phyloP scores from a whole-genome alignment of 2,113 vertebrate species.

The Nettapus auritus region DNA sequence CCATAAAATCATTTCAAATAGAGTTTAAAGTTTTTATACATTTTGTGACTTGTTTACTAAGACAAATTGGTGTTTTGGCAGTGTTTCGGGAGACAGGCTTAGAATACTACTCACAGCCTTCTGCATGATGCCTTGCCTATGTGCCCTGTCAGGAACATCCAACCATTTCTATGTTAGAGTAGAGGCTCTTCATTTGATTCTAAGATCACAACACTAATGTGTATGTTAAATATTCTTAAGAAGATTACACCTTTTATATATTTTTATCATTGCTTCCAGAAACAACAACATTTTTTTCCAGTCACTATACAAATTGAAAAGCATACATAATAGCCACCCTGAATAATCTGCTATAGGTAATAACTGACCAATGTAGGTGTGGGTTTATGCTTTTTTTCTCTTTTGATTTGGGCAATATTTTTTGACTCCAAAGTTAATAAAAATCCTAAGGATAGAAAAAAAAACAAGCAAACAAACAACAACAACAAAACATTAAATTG shows the following conservation, averaged over 20 bases:
- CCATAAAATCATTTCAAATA: background rate
- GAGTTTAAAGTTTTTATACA: background rate
- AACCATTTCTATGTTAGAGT: background rate
- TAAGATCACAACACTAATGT: background rate
- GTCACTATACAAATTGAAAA: background rate
- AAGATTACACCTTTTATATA: background rate
- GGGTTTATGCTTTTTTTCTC: background rate
- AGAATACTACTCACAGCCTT: background rate
- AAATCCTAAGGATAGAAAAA: conserved; percentile 2
- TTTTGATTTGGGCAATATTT: background rate
- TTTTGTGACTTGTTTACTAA: background rate
- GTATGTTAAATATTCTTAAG: background rate
- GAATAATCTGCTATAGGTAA: background rate
- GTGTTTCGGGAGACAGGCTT: background rate
- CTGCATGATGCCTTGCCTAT: rapidly evolving
- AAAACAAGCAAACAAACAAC: background rate
- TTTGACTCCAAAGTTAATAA: background rate
- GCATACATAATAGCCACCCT: rapidly evolving
- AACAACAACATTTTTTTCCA: background rate
- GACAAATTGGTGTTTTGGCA: background rate
- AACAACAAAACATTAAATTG: background rate
- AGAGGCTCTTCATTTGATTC: background rate
- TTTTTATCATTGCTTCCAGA: background rate
- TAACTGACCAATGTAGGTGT: background rate
- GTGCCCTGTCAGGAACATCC: background rate